Evolutionary conservation across 2,888 invertebrate species (phyloP).

Genomic region (Erebia aethiops): DNA sequence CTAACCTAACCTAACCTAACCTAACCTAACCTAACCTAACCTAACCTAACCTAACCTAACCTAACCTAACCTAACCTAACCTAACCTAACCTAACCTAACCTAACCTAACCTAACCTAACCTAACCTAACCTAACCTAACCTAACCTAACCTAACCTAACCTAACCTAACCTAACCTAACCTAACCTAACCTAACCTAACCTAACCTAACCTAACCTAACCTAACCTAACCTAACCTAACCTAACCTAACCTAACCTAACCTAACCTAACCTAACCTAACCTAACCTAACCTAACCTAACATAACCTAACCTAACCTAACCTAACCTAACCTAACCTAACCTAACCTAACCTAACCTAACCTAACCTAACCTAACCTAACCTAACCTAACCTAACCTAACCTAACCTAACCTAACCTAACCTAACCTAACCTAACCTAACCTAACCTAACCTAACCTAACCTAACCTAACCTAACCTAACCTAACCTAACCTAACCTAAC

Average conservation of each 20-base stretch:
- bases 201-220: too few relatives aligned
- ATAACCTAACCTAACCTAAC: constrained; percentile 36
- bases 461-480: constrained; percentile 35
- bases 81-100: constrained; percentile 6
- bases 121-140: too few relatives aligned
- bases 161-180: too few relatives aligned
- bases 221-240: too few relatives aligned
- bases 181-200: too few relatives aligned
- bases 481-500: constrained; percentile 31
- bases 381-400: constrained; percentile 33
- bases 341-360: constrained; percentile 35
- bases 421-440: constrained; percentile 29
- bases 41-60: constrained; percentile 4
- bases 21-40: constrained; percentile 38
- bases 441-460: constrained; percentile 32
- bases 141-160: too few relatives aligned
- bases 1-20: constrained; percentile 42
- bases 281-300: too few relatives aligned
- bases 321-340: constrained; percentile 35
- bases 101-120: too few relatives aligned
- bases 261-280: too few relatives aligned
- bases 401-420: constrained; percentile 32
- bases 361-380: constrained; percentile 34
- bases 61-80: constrained; percentile 4
- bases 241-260: too few relatives aligned